Base-by-base conservation (phyloP, 1,140 invertebrate genomes). In the Pogonomyrmex barbatus region DNA sequence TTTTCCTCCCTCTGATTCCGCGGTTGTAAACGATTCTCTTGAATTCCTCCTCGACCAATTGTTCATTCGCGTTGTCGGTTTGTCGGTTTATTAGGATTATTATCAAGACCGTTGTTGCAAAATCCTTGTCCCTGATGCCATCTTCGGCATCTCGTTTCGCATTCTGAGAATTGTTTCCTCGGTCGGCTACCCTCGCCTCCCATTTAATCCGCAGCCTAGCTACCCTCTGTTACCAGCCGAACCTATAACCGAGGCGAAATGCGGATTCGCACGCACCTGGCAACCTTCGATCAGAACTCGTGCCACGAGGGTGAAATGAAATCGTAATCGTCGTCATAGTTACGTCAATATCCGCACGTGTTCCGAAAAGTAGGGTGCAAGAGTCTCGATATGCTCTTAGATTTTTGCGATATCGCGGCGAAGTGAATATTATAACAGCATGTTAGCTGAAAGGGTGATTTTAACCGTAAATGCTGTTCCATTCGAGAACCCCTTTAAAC, bases 41-140 rank as follows among this genome's bases (percentile, higher is more conserved):
- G 36, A 76, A 78, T 78, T 78, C 4, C 60, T 36, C 62, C 75
- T 79, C 68, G 33, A 65, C 56, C 42, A 42, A 33, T 12, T 75
- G 88, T 78, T 65, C 58, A 45, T 42, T 56, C 56, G 68, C 71
- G 70, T 89, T 24, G 24, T 24, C 24, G 24, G 24, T 24, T 89
- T 63, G 82, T 68, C 82, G 54, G 60, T 89, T 89, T 91, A 45
- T 85, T 79, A 76, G n/a, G 62, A 68, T 90, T 88, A 88, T 86
- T 88, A 89, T 89, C 88, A 88, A 87, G 78, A 62, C 50, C 73
- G 77, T 87, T 62, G 62, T 87, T 87, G 78, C 79, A 24, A 88
- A 47, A 63, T 88, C 52, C 12, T 76, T 62, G 0, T 24, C 39
- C 68, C 36, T 58, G 52, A n/a, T n/a, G n/a, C n/a, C 56, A 39